Evolutionary conservation across 1,140 invertebrate species (phyloP).

Genomic region (Lordiphosa stackelbergi): DNA sequence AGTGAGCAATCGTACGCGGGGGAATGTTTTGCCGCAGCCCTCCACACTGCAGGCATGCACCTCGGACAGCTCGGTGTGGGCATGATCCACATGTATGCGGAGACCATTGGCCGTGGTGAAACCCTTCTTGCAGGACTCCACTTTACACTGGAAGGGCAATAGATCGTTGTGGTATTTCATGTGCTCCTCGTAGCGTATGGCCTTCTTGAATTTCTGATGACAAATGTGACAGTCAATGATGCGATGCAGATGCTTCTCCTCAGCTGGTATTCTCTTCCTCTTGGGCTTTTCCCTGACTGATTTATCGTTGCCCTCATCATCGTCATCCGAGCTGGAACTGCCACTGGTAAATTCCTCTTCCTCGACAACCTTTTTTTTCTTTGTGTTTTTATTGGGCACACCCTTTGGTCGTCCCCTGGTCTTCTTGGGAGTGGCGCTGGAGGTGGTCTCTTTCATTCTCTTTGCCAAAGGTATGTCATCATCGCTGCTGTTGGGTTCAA

Average conservation of each 20-base stretch:
- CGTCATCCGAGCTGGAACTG: conserved; percentile 31
- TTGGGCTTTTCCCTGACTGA: conserved; percentile 39
- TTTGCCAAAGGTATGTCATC: conserved; percentile 63
- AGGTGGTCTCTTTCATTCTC: conserved; percentile 22
- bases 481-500: conserved; percentile 58
- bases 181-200: conserved; percentile 65
- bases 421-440: conserved; percentile 24
- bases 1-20: conserved; percentile 56
- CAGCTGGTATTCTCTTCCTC: conserved; percentile 52
- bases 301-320: conserved; percentile 28
- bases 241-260: conserved; percentile 49
- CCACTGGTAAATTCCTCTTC: conserved; percentile 35
- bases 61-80: conserved; percentile 63
- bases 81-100: conserved; percentile 67
- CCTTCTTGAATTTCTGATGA: conserved; percentile 72
- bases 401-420: conserved; percentile 22
- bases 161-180: conserved; percentile 74
- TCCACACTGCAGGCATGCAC: conserved; percentile 60
- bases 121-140: conserved; percentile 63
- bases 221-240: conserved; percentile 72
- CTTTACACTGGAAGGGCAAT: conserved; percentile 66
- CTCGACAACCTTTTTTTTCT: conserved; percentile 8
- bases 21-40: conserved; percentile 64
- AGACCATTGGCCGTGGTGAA: conserved; percentile 69
- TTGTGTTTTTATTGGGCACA: conserved; percentile 5